These are phyloP conservation scores for Meles meles DNA, from an alignment of 2,113 vertebrate species.

Conservation along the genomic window DNA sequence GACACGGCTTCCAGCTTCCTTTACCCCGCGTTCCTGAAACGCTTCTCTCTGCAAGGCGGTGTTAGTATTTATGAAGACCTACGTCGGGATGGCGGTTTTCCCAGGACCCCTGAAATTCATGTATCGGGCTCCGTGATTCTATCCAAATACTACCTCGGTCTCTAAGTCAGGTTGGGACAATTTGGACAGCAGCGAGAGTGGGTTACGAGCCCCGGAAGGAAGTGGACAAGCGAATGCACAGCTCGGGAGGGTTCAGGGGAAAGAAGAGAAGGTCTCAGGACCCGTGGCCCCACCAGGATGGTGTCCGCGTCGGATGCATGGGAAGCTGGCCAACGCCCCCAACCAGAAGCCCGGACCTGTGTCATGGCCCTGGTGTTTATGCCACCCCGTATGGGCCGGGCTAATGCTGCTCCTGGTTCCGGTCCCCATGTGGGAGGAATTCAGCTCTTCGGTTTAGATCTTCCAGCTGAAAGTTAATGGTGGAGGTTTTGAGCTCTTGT, in stretches of 20 bases:
- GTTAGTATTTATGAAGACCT: not conserved
- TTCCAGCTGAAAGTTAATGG: not conserved
- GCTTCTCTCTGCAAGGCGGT: not conserved
- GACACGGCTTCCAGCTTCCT: not conserved
- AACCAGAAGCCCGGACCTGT: rapidly evolving
- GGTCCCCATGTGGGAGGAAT: not conserved
- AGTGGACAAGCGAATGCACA: not conserved
- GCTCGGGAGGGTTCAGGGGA: not conserved
- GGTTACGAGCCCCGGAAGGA: not conserved
- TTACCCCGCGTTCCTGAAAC: not conserved
- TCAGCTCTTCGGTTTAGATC: not conserved
- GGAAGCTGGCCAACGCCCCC: not conserved
- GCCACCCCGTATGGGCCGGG: not conserved
- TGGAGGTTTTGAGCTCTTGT: not conserved
- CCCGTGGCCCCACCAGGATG: not conserved
- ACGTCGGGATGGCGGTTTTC: rapidly evolving
- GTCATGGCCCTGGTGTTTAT: not conserved
- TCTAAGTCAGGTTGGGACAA: not conserved
- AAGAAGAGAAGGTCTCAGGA: not conserved
- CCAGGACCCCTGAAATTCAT: not conserved
- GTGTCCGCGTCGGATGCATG: rapidly evolving
- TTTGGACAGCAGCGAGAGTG: rapidly evolving
- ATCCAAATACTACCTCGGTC: not conserved
- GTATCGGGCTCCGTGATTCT: conserved; percentile 10
- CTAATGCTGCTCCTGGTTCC: too few species aligned